Evolutionary conservation across 92 coral and sea anemone genomes (phyloP).

Genomic region (Diadumene lineata): DNA sequence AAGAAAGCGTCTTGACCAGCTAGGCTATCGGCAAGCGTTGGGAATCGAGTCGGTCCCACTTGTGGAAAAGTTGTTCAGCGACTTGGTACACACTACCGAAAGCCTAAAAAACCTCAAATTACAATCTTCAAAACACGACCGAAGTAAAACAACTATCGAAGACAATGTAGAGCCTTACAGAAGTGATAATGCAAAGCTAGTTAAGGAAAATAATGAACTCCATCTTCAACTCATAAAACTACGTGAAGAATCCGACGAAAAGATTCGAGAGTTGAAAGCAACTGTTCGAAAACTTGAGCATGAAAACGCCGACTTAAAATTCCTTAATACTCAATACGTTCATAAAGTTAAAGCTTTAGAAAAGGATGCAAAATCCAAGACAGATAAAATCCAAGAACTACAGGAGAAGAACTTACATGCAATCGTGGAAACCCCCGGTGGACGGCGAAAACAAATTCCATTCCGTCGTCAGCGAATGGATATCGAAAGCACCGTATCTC

Average conservation of each 20-base stretch:
- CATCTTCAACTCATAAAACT: conserved; percentile 92
- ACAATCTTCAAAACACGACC: conserved; percentile 73
- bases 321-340: conserved; percentile 95
- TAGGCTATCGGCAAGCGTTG: conserved; percentile 95
- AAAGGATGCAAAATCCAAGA: conserved; percentile 84
- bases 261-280: conserved; percentile 83
- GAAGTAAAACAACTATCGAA: conserved; percentile 75
- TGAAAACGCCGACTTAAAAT: conserved; percentile 96
- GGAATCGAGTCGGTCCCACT: conserved; percentile 98
- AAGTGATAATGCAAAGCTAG: conserved; percentile 98
- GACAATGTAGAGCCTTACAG: conserved; percentile 98
- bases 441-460: conserved; percentile 94
- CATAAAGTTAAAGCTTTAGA: conserved; percentile 98
- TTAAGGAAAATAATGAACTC: conserved; percentile 95
- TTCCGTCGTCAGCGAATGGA: conserved; percentile 98
- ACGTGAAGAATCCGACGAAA: conserved; percentile 87
- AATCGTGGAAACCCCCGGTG: conserved; percentile 99
- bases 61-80: conserved; percentile 98
- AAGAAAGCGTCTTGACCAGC: conserved; percentile 96
- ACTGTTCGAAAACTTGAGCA: conserved; percentile 95
- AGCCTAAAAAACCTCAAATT: conserved; percentile 94
- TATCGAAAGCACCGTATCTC: conserved; percentile 91
- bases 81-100: conserved; percentile 97
- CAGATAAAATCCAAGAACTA: conserved; percentile 86
- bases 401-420: conserved; percentile 98